Conservation (phyloP, 2,797 vertebrate genomes). For the Pelochelys cantorii region DNA sequence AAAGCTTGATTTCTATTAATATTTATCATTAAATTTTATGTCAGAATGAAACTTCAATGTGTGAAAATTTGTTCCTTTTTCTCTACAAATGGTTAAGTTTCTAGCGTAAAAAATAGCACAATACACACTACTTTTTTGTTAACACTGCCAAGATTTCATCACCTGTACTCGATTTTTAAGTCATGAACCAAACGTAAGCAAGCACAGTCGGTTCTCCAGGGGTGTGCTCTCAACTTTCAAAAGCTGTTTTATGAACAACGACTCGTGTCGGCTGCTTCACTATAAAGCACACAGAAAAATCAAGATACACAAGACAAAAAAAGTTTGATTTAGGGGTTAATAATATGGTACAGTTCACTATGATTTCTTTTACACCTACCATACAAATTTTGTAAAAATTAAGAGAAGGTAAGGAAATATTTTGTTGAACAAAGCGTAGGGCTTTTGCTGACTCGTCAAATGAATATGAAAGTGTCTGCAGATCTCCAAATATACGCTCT, state of each 20-base stretch:
- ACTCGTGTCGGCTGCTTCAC: slow-evolving; percentile 99
- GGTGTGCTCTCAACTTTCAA: slow-evolving; percentile 99
- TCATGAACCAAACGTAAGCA: slow-evolving; percentile 99
- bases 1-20: slow-evolving; percentile 84
- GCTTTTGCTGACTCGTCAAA: slow-evolving; percentile 87
- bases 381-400: slow-evolving; percentile 85
- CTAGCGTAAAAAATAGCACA: slow-evolving; percentile 95
- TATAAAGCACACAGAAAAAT: slow-evolving; percentile 99
- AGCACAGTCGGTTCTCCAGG: slow-evolving; percentile 99
- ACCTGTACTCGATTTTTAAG: slow-evolving; percentile 99
- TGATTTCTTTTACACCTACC: slow-evolving; percentile 95
- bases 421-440: slow-evolving; percentile 81
- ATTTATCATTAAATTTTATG: slow-evolving; percentile 86
- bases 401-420: slow-evolving; percentile 81
- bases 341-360: slow-evolving; percentile 97
- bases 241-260: slow-evolving; percentile 99
- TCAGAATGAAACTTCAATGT: slow-evolving; percentile 87
- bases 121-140: slow-evolving; percentile 98
- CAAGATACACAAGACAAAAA: slow-evolving; percentile 99
- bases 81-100: slow-evolving; percentile 88
- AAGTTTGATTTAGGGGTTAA: slow-evolving; percentile 99
- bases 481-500: slow-evolving; percentile 74
- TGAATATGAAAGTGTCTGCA: slow-evolving; percentile 74
- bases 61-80: slow-evolving; percentile 86
- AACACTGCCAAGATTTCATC: slow-evolving; percentile 99